Conservation (phyloP, 2,797 vertebrate genomes). For the Gila robusta region DNA sequence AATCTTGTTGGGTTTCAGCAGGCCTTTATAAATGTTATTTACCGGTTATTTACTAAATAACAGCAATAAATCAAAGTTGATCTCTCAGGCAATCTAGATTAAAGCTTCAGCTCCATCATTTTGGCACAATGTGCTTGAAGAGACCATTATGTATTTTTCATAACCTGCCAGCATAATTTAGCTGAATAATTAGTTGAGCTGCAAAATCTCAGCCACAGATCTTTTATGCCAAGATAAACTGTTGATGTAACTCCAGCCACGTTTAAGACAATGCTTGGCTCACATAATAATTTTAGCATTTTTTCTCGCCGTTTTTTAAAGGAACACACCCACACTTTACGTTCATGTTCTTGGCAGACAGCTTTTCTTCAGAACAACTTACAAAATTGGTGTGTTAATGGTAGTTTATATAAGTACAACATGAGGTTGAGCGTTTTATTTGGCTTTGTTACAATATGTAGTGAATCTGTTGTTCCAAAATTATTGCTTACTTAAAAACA, state of each 20-base stretch:
- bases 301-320: background rate
- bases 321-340: slow-evolving; percentile 32
- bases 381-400: slow-evolving; percentile 3
- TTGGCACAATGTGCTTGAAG: slow-evolving; percentile 2
- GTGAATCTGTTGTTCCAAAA: background rate
- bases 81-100: background rate
- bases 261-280: slow-evolving; percentile 30
- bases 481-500: background rate
- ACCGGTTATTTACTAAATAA: background rate
- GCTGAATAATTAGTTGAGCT: slow-evolving; percentile 10
- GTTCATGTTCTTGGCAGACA: background rate
- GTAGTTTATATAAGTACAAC: background rate
- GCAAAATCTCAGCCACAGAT: slow-evolving; percentile 4
- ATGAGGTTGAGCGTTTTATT: background rate
- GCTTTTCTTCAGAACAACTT: slow-evolving; percentile 6
- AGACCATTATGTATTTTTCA: background rate
- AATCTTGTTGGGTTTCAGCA: background rate
- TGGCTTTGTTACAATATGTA: slow-evolving; percentile 2
- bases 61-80: background rate
- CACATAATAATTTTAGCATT: background rate
- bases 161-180: background rate
- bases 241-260: slow-evolving; percentile 19
- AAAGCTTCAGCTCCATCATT: slow-evolving; percentile 7
- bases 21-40: background rate
- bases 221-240: slow-evolving; percentile 33